These are phyloP conservation scores for Phenganax stokvisi DNA, from an alignment of 92 coral and sea anemone genomes.

Conservation along the genomic window DNA sequence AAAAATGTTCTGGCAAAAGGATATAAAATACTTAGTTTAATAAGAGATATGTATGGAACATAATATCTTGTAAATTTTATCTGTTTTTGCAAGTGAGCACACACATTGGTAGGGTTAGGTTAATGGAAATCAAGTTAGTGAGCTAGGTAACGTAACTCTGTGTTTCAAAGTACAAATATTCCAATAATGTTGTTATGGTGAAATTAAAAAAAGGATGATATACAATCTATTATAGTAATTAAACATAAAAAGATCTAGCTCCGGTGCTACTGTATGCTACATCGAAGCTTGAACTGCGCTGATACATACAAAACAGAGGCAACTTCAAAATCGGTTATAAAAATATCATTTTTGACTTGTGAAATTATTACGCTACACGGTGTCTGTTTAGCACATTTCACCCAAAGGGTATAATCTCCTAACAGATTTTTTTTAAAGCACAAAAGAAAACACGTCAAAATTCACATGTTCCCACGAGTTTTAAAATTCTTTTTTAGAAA, in stretches of 20 bases:
- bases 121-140: neutral
- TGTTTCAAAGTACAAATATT: neutral
- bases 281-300: neutral
- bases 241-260: neutral
- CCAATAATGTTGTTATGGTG: neutral
- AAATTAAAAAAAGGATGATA: neutral
- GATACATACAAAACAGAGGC: neutral
- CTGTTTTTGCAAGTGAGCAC: no score
- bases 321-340: no score
- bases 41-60: no score
- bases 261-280: neutral
- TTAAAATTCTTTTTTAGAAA: neutral
- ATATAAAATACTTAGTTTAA: no score
- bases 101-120: neutral
- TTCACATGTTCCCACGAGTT: neutral
- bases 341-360: neutral
- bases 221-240: neutral
- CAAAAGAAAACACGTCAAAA: neutral
- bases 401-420: neutral
- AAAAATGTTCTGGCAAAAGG: no score
- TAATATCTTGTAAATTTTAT: no score
- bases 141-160: neutral
- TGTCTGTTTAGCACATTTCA: constrained; percentile 5
- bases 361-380: neutral
- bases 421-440: neutral